Conservation (phyloP, 2,888 invertebrate species). For the Rhyacophila evoluta region DNA sequence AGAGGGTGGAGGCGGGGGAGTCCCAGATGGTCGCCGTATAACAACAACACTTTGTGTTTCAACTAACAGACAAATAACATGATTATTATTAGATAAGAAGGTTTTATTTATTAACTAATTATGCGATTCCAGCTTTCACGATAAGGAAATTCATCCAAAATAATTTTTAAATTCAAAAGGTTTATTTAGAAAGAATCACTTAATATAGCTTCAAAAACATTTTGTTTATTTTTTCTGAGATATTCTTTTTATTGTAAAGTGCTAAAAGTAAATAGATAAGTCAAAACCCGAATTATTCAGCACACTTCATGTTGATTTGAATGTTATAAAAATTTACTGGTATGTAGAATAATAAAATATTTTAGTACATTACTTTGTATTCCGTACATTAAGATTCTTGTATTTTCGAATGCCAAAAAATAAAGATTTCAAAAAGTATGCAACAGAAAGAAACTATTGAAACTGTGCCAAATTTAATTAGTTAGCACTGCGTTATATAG, state of each 20-base stretch:
- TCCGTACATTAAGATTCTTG: background rate
- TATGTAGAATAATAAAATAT: background rate
- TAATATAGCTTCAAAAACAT: too few species aligned
- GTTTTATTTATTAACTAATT: too few species aligned
- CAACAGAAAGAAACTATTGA: background rate
- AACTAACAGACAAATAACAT: slow-evolving; percentile 31
- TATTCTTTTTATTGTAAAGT: too few species aligned
- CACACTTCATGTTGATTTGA: background rate
- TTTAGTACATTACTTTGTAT: background rate
- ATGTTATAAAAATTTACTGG: background rate
- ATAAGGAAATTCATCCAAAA: too few species aligned
- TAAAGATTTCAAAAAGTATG: background rate
- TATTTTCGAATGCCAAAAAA: background rate
- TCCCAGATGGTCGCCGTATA: slow-evolving; percentile 68
- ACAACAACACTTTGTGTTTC: slow-evolving; percentile 59
- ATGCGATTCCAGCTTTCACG: too few species aligned
- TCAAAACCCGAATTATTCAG: too few species aligned
- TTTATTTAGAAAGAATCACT: too few species aligned
- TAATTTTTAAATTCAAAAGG: too few species aligned
- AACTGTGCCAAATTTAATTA: slow-evolving; percentile 3
- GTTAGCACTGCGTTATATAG: slow-evolving; percentile 2
- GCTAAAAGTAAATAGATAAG: too few species aligned
- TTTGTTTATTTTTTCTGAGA: too few species aligned
- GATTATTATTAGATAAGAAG: too few species aligned
- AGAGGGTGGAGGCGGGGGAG: slow-evolving; percentile 68